Conservation (phyloP, 2,797 vertebrate species). For the Liparis tanakae region DNA sequence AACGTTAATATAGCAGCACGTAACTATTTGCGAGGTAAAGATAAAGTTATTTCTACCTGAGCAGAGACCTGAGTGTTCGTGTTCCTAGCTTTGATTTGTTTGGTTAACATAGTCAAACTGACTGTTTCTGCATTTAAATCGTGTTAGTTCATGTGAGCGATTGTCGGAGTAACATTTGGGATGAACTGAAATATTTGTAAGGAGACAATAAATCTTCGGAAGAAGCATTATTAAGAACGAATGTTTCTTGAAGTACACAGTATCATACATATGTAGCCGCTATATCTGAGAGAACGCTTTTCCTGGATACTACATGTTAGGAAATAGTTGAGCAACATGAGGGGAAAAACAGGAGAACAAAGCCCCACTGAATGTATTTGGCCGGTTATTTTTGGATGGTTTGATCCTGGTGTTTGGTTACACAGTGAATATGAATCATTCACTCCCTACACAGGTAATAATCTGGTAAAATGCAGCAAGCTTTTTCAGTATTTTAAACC, state of each 20-base stretch:
- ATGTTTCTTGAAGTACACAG: not conserved
- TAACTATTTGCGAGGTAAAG: not conserved
- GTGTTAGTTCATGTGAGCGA: not conserved
- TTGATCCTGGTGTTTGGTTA: constrained; percentile 2
- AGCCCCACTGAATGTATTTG: not conserved
- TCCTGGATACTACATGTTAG: not conserved
- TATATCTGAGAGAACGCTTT: not conserved
- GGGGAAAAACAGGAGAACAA: not conserved
- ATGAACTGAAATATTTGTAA: not conserved
- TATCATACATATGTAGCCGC: not conserved
- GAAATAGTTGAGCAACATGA: not conserved
- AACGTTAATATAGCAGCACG: too few relatives aligned
- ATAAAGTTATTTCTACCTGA: not conserved
- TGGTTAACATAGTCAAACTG: too few relatives aligned
- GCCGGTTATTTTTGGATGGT: constrained; percentile 26
- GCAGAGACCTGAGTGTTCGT: not conserved
- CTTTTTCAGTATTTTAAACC: not conserved
- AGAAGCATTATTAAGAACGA: not conserved
- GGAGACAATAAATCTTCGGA: not conserved
- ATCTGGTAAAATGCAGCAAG: not conserved
- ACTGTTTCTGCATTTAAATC: not conserved
- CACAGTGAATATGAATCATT: not conserved
- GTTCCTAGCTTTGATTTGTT: too few relatives aligned
- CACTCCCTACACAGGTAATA: not conserved
- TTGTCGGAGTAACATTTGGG: not conserved